Percentiles rank a stretch among this genome's conserved stretches.
These are phyloP conservation scores for Tanaodytes sp. DNA, from an alignment of 2,888 invertebrate species.

Conservation along the genomic window DNA sequence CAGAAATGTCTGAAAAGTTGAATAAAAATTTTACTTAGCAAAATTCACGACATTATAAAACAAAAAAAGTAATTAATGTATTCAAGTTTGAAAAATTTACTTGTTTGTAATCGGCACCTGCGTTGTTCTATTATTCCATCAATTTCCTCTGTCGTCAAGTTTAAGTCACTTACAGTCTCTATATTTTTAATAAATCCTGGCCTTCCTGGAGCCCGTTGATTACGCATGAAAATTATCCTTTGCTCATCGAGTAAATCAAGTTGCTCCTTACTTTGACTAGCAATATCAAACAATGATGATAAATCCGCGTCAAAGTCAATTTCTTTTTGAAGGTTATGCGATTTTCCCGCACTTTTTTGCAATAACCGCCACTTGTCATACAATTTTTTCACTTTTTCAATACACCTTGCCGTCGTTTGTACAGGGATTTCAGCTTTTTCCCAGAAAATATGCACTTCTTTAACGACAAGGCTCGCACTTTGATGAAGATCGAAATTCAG, in stretches of 20 bases:
- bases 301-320: constrained; percentile 9
- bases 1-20: constrained; percentile 16
- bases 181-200: constrained; percentile 12
- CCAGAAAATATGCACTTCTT: constrained; percentile 16
- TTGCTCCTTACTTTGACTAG: constrained; percentile 7
- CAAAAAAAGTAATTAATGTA: too few species aligned
- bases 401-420: constrained; percentile 17
- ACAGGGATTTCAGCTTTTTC: constrained; percentile 20
- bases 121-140: constrained; percentile 4
- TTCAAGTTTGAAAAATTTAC: too few species aligned
- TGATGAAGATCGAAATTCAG: constrained; percentile 19
- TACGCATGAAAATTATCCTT: not conserved
- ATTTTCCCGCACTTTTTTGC: constrained; percentile 24
- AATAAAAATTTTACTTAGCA: not conserved
- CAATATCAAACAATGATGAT: constrained; percentile 12
- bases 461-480: constrained; percentile 25
- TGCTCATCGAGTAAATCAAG: not conserved
- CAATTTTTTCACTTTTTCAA: constrained; percentile 28
- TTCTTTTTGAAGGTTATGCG: constrained; percentile 8
- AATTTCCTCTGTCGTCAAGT: constrained; percentile 15
- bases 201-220: constrained; percentile 7
- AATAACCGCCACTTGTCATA: constrained; percentile 17
- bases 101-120: too few species aligned
- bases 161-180: constrained; percentile 11
- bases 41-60: not conserved